Evolutionary conservation across 2,797 vertebrate genomes (phyloP).

Genomic region (Peromyscus eremicus): DNA sequence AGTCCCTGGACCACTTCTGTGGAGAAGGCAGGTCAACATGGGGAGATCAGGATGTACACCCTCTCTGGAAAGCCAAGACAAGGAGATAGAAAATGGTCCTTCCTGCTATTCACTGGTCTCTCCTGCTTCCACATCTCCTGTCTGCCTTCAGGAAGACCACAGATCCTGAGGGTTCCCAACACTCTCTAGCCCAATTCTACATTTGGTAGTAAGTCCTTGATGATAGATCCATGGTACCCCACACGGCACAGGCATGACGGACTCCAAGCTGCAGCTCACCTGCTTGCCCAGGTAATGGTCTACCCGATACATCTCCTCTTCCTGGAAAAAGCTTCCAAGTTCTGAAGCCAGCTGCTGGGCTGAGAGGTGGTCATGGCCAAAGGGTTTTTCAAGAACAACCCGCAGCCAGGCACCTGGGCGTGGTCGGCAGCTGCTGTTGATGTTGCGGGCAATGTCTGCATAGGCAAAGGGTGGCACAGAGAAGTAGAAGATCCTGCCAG

Average conservation of each 20-base stretch:
- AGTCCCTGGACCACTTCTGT: slow-evolving; percentile 7
- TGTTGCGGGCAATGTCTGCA: slow-evolving; percentile 91
- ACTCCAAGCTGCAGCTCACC: slow-evolving; percentile 86
- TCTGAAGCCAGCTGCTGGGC: slow-evolving; percentile 92
- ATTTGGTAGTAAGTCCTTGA: accelerated
- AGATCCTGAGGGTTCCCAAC: accelerated
- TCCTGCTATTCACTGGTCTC: accelerated
- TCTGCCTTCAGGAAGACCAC: accelerated
- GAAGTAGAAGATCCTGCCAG: slow-evolving; percentile 96
- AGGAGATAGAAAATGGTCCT: neutral
- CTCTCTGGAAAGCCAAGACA: neutral
- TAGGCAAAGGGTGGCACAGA: slow-evolving; percentile 97
- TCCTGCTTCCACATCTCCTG: neutral
- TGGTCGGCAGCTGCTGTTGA: slow-evolving; percentile 94
- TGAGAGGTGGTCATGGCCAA: slow-evolving; percentile 94
- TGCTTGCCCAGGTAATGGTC: slow-evolving; percentile 99
- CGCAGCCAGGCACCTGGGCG: slow-evolving; percentile 91
- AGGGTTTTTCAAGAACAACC: slow-evolving; percentile 98
- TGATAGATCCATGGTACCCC: accelerated
- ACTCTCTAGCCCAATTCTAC: too few species aligned
- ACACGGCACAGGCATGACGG: too few species aligned
- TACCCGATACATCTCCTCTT: slow-evolving; percentile 98
- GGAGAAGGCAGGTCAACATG: neutral
- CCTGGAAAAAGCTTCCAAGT: slow-evolving; percentile 91
- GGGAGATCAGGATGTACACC: slow-evolving; percentile 61